Evolutionary conservation across 1,140 invertebrate genomes (phyloP), one percentile per base, ranked within the genome.

Genomic region (Drosophila watanabei): DNA sequence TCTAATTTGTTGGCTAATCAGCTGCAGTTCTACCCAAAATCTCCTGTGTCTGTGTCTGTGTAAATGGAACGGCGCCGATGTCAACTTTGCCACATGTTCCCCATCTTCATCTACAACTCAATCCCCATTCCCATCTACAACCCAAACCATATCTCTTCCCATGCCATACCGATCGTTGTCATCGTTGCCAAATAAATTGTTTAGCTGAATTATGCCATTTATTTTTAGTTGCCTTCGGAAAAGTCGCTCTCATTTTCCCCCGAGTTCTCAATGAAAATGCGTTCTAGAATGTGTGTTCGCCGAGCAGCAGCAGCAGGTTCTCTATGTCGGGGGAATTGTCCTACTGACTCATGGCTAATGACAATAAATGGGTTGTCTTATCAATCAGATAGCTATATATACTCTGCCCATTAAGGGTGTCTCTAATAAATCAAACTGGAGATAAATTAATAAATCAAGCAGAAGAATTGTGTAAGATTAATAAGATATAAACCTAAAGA

Each of bases 1-100:
- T 80, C 84, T 88, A 88, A 88, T 88, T 88, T 88, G 84, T 88
- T 89, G 77, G 85, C 84, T 87, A 88, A 87, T 88, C 84, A 87
- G 84, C 33, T 78, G 70, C 82, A 77, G 71, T 16, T 48, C 63
- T 60, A 51, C 43, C 66, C 43, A 39, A 6, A 32, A 54, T 37
- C 52, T 59, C 61, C 28, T 32, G 16, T 32, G 33, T 52, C n/a
- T 45, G 16, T 11, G 70, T 51, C 59, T 63, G 54, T 86, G 75
- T 70, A 86, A 86, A 82, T 79, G 79, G 83, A 82, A 86, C 82
- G 82, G 82, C 82, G 79, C 78, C 82, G 68, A 76, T 69, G 59
- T 75, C 72, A 70, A 46, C 76, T 58, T 57, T 33, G 39, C 57
- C 76, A 63, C 62, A 64, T 75, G 54, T 63, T 59, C 51, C 37